These are phyloP conservation scores for Ceratosolen fusciceps DNA, from an alignment of 1,140 invertebrate genomes.

Conservation along the genomic window DNA sequence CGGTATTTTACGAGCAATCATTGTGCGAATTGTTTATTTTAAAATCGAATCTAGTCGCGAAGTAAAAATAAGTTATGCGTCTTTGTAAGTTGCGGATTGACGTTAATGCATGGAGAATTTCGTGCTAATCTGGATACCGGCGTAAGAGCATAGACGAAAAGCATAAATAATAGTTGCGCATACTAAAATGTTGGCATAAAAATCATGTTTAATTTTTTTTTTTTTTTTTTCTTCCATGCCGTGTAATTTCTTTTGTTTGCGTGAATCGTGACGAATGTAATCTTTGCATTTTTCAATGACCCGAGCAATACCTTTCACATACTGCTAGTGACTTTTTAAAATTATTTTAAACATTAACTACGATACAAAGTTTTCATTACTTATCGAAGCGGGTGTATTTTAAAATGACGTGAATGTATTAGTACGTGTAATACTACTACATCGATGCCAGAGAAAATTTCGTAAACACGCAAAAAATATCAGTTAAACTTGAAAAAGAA, in stretches of 20 bases:
- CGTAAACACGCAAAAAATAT: no score
- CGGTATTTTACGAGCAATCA: no score
- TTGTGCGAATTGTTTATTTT: no score
- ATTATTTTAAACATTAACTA: background rate
- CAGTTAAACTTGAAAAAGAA: background rate
- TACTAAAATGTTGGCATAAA: background rate
- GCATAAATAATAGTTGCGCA: background rate
- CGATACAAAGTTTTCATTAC: background rate
- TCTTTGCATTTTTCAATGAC: background rate
- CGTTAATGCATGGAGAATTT: background rate
- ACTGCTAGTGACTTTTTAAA: background rate
- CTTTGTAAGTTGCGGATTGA: background rate
- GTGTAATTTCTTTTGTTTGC: background rate
- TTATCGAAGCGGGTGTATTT: background rate
- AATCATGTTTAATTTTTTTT: background rate
- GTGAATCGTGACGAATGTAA: slow-evolving; percentile 32
- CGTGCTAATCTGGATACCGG: background rate
- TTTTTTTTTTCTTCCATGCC: background rate
- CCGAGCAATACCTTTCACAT: background rate
- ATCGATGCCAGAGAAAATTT: no score
- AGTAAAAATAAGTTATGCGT: background rate
- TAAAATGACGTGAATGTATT: background rate
- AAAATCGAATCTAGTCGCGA: background rate
- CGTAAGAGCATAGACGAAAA: background rate
- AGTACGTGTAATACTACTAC: no score